phyloP scores from a whole-genome alignment of 2,797 vertebrate genomes.

The Carapus acus region DNA sequence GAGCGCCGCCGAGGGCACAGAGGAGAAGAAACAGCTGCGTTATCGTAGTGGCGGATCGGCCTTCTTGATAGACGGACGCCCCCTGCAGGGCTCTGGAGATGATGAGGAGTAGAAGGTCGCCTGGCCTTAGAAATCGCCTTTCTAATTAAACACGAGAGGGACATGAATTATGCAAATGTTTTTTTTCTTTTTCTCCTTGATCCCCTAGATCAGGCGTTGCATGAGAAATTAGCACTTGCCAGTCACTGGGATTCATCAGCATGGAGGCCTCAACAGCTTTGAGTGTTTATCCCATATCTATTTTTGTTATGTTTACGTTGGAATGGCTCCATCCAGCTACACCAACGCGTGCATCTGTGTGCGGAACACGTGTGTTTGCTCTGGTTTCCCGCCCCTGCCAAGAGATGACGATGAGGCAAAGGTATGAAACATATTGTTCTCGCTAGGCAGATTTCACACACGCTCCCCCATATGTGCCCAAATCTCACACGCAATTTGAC shows the following conservation, averaged over 20 bases:
- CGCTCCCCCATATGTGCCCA: no score
- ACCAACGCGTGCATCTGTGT: no score
- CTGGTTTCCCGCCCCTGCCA: no score
- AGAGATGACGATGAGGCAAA: no score
- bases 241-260: slow-evolving; percentile 5
- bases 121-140: slow-evolving; percentile 32
- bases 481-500: no score
- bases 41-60: slow-evolving; percentile 1
- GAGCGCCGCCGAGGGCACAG: no score
- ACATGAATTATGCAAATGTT: slow-evolving; percentile 39
- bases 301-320: no score
- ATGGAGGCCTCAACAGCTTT: slow-evolving; percentile 17
- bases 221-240: slow-evolving; percentile 9
- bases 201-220: slow-evolving; percentile 32
- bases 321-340: no score
- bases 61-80: slow-evolving; percentile 29
- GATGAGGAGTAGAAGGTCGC: slow-evolving; percentile 29
- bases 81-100: slow-evolving; percentile 23
- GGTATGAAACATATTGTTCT: no score
- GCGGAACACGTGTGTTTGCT: no score
- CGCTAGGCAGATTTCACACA: no score
- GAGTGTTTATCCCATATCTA: not conserved
- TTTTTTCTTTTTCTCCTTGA: slow-evolving; percentile 27
- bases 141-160: slow-evolving; percentile 41
- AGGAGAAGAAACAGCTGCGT: no score